Evolutionary conservation across 2,113 vertebrate species (phyloP).

Genomic region (Carollia perspicillata): DNA sequence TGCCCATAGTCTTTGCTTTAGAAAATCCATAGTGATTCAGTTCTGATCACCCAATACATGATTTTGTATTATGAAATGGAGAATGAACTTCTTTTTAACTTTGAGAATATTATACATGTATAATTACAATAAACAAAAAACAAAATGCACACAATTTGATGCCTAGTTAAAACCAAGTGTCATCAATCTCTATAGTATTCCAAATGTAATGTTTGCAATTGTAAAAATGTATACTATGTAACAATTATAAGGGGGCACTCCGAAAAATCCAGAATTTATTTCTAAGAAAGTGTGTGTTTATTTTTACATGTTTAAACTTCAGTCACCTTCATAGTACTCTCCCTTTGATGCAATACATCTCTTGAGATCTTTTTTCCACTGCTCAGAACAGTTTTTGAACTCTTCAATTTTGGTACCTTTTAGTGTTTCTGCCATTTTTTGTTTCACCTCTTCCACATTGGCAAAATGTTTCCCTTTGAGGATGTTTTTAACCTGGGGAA

Average conservation of each 20-base stretch:
- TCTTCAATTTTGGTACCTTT: too few species aligned
- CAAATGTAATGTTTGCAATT: not conserved
- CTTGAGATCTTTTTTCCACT: too few species aligned
- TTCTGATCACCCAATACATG: not conserved
- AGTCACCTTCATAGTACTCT: too few species aligned
- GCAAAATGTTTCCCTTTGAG: too few species aligned
- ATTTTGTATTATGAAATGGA: not conserved
- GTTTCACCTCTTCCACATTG: too few species aligned
- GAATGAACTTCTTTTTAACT: not conserved
- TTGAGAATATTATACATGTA: not conserved
- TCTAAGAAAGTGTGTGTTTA: too few species aligned
- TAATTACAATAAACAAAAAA: not conserved
- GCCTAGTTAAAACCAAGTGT: not conserved
- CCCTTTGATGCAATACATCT: too few species aligned
- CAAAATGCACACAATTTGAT: not conserved
- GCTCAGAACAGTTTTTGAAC: too few species aligned
- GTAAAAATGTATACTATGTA: not conserved
- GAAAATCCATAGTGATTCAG: not conserved
- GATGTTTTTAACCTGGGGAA: too few species aligned
- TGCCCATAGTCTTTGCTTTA: not conserved
- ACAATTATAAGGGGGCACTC: not conserved
- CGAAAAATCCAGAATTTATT: too few species aligned
- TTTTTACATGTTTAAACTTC: too few species aligned
- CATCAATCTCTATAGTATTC: not conserved
- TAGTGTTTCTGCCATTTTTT: too few species aligned